A percentile compares a stretch with the other conserved stretches of the same genome.
These are phyloP conservation scores for Megamerina dolium DNA, from an alignment of 2,888 invertebrate genomes.

Conservation along the genomic window DNA sequence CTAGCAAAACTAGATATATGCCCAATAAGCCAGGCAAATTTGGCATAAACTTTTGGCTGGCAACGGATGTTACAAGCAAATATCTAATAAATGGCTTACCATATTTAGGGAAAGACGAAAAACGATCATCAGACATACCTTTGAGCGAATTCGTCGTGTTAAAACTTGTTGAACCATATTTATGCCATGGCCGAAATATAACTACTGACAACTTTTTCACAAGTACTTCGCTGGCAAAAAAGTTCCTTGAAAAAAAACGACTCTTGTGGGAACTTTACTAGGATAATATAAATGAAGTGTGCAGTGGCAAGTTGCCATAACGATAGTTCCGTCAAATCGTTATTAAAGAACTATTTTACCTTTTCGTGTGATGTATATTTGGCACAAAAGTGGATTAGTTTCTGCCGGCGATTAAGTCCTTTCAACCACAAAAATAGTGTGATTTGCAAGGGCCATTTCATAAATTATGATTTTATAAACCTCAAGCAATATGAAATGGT, in stretches of 20 bases:
- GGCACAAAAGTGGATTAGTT: no score
- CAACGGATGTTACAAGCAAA: conserved; percentile 6
- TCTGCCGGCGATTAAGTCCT: no score
- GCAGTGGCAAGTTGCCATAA: no score
- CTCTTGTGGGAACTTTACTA: neutral
- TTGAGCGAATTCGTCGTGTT: conserved; percentile 2
- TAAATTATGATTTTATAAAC: no score
- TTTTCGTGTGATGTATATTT: no score
- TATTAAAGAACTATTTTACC: no score
- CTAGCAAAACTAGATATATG: no score
- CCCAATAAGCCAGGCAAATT: conserved; percentile 13
- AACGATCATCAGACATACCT: neutral
- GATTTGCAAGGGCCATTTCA: no score
- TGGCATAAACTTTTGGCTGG: conserved; percentile 11
- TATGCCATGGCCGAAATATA: conserved; percentile 20
- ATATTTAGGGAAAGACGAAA: conserved; percentile 11
- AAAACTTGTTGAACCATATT: conserved; percentile 22
- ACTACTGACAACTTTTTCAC: conserved; percentile 26
- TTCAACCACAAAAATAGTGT: no score
- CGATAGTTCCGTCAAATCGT: no score
- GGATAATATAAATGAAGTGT: neutral
- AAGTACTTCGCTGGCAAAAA: conserved; percentile 19
- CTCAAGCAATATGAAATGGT: no score
- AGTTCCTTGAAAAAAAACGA: conserved; percentile 20
- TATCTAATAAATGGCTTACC: conserved; percentile 13